Evolutionary conservation across 2,113 vertebrate genomes (phyloP), one percentile per base, ranked within the genome.

Genomic region (Erpornis zantholeuca): DNA sequence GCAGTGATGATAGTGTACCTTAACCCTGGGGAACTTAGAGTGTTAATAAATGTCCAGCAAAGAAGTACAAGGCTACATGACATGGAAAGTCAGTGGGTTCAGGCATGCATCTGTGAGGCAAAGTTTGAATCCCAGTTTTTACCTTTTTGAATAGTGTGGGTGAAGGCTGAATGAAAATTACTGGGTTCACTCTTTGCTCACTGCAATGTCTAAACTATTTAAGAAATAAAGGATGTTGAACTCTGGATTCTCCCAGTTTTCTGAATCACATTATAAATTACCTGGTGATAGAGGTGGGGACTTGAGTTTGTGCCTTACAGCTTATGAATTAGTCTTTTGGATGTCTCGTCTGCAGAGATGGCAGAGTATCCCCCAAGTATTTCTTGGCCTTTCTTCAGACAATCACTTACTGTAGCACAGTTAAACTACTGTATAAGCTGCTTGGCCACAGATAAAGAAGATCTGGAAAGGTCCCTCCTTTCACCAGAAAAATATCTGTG

Each of bases 341-440:
- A 7, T 82, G 28, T 49, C 54, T 92, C 50, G 33, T 83, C 64
- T 92, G 75, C 82, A 70, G 72, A 87, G 53, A 40, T 75, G 38
- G 42, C 47, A 69, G 66, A 80, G 33, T 52, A 64, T 60, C 59
- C 0, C 1, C 60, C 60, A 75, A 36, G 35, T 81, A 9, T 45
- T 88, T 81, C 47, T 81, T 92, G 60, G 76, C 76, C 69, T 90
- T 81, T 81, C 27, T 75, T 88, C 82, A 94, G 88, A 96, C 90
- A 94, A 80, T 95, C 92, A 68, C 36, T 76, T 73, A 20, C 18
- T 84, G 27, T n/a, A 88, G 85, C 40, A 59, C 68, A 81, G 65
- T 56, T 88, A 12, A 83, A 42, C 64, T 86, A 8, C 60, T 56
- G 28, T 50, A 60, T 78, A 68, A 88, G 49, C 45, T 91, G 60